Base-by-base conservation (phyloP, 2,113 vertebrate species). In the Eulemur macaco region DNA sequence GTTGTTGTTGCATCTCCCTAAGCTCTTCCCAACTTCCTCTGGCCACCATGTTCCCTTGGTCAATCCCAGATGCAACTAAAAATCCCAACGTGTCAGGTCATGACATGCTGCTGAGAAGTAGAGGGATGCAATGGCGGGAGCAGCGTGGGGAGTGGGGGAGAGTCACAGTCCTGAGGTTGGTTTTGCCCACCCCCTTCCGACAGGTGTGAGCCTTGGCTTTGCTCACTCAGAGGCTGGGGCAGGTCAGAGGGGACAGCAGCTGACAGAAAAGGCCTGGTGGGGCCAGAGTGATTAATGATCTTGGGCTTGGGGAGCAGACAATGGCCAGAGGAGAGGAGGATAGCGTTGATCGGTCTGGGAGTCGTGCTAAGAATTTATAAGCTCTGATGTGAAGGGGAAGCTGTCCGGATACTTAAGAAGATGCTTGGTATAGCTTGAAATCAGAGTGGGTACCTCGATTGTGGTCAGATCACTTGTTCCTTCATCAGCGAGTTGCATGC, bases 211-310 rank as follows among this genome's bases (percentile, higher is more conserved):
- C 69, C 56, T 74, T 29, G 1, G 3, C 45, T 77, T 5, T 15
- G 13, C 50, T 81, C 56, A 69, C 37, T 80, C n/a, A 37, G 89
- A 89, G 60, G 15, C 90, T 87, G 86, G 52, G 37, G 37, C 0
- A 3, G 77, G 73, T 91, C 86, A 86, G 37, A 95, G 69, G 82
- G 69, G 63, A 93, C 9, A 8, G 2, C 21, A 1, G 14, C 89
- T 42, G 74, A 64, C 80, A 52, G 84, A 45, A 92, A 97, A 71
- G 85, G 39, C 84, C 83, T 92, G 54, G 89, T 39, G 34, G 86
- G 20, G 3, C 69, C 88, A 90, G 42, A 87, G 58, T 97, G 94
- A 97, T 96, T 69, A 88, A 96, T 95, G 90, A 95, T 82, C 60
- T 81, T 66, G 31, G 1, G 23, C 27, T 63, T 91, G 31, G 23